These are phyloP conservation scores for Thunnus maccoyii DNA, from an alignment of 2,113 vertebrate species.

Conservation along the genomic window DNA sequence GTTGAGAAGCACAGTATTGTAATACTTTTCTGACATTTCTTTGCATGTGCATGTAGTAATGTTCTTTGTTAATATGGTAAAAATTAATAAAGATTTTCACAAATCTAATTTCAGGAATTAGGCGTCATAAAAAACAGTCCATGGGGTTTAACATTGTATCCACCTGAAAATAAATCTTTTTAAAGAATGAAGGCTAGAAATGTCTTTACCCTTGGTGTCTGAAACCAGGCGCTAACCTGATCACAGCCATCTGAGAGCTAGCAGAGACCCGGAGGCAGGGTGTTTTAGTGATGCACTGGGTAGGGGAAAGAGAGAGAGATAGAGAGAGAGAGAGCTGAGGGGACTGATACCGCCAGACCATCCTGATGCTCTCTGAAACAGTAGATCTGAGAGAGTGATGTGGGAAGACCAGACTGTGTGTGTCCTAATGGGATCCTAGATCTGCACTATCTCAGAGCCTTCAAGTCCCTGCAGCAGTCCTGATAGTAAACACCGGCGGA, in stretches of 20 bases:
- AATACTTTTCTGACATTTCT: no score
- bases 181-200: conserved; percentile 40
- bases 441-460: conserved; percentile 43
- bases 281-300: conserved; percentile 61
- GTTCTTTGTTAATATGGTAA: background rate
- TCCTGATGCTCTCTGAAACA: conserved; percentile 59
- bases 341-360: conserved; percentile 29
- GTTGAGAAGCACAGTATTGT: no score
- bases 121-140: background rate
- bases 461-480: conserved; percentile 52
- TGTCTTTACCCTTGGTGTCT: conserved; percentile 24
- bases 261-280: conserved; percentile 46
- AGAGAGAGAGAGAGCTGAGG: background rate
- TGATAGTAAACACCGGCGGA: conserved; percentile 35
- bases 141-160: background rate
- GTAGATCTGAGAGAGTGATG: conserved; percentile 60
- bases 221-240: conserved; percentile 41
- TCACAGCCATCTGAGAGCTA: conserved; percentile 52
- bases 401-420: conserved; percentile 17
- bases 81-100: background rate
- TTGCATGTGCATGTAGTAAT: background rate
- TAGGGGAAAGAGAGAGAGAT: background rate
- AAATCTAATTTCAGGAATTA: background rate
- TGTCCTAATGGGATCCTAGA: conserved; percentile 53
- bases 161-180: conserved; percentile 39